Percentiles rank a stretch among this genome's conserved stretches.
Conservation (phyloP, 2,113 vertebrate genomes). For the Chauna torquata region DNA sequence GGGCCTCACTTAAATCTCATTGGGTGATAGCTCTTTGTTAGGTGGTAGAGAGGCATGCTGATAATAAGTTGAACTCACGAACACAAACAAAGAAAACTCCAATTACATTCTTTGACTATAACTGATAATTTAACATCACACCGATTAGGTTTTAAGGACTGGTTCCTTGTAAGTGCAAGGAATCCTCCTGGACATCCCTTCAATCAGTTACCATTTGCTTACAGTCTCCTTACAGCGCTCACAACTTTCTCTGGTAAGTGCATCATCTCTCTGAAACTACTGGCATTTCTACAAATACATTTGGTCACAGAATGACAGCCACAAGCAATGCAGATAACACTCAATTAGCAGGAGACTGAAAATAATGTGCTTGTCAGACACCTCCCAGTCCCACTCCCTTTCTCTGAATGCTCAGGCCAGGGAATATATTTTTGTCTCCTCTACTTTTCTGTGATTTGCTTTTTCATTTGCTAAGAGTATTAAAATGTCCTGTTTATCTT, state of each 20-base stretch:
- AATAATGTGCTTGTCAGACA: constrained; percentile 35
- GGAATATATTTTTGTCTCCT: neutral
- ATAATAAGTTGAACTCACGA: neutral
- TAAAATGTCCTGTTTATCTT: constrained; percentile 40
- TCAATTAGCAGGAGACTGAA: constrained; percentile 34
- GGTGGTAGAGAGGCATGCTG: neutral
- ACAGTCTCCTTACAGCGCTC: neutral
- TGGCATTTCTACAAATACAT: constrained; percentile 18
- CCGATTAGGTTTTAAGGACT: neutral
- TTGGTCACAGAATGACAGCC: constrained; percentile 21
- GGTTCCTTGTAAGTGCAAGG: neutral
- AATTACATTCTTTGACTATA: neutral
- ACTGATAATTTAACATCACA: neutral
- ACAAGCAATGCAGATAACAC: neutral
- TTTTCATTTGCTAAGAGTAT: constrained; percentile 51
- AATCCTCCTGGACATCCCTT: neutral
- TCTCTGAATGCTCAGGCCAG: neutral
- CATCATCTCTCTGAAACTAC: neutral
- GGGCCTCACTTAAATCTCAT: neutral
- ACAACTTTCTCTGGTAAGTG: neutral
- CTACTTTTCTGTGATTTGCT: constrained; percentile 34
- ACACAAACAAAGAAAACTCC: neutral
- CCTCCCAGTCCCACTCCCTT: neutral
- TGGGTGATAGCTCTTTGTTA: neutral
- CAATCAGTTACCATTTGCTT: neutral